phyloP scores from a whole-genome alignment of 2,888 invertebrate species.

The Lasioglossum pauxillum region DNA sequence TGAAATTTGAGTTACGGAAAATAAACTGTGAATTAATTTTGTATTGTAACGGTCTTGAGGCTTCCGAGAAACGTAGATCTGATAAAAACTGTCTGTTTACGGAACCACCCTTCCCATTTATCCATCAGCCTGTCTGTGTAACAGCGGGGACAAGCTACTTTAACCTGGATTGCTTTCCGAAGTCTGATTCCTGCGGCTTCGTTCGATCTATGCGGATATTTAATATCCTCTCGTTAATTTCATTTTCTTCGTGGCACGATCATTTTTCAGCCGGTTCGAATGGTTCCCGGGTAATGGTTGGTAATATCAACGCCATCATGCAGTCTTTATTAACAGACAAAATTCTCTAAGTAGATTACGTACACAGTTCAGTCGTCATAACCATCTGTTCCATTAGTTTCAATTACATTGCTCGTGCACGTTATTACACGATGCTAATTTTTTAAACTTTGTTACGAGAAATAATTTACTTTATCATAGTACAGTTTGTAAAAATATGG shows the following conservation, averaged over 20 bases:
- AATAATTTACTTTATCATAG: not conserved
- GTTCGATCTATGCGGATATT: constrained; percentile 37
- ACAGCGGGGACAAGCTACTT: constrained; percentile 15
- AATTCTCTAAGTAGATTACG: constrained; percentile 19
- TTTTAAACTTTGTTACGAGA: not conserved
- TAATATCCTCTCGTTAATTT: constrained; percentile 44
- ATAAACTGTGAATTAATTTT: not conserved
- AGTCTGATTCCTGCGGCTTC: constrained; percentile 7
- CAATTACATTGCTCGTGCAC: not conserved
- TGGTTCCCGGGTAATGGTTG: constrained; percentile 35
- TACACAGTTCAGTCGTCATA: constrained; percentile 32
- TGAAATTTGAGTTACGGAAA: not conserved
- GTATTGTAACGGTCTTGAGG: not conserved
- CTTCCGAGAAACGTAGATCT: not conserved
- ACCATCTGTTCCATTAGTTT: constrained; percentile 36
- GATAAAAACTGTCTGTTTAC: constrained; percentile 1
- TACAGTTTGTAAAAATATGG: not conserved
- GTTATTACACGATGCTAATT: not conserved
- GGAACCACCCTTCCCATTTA: not conserved
- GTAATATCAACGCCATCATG: constrained; percentile 37
- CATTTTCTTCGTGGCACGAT: constrained; percentile 38
- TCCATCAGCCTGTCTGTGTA: constrained; percentile 19
- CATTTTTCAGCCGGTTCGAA: constrained; percentile 40
- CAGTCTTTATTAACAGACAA: constrained; percentile 34
- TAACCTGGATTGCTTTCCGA: constrained; percentile 17